Evolutionary conservation across 1,140 invertebrate genomes (phyloP).

Genomic region (Pseudomyrmex gracilis): DNA sequence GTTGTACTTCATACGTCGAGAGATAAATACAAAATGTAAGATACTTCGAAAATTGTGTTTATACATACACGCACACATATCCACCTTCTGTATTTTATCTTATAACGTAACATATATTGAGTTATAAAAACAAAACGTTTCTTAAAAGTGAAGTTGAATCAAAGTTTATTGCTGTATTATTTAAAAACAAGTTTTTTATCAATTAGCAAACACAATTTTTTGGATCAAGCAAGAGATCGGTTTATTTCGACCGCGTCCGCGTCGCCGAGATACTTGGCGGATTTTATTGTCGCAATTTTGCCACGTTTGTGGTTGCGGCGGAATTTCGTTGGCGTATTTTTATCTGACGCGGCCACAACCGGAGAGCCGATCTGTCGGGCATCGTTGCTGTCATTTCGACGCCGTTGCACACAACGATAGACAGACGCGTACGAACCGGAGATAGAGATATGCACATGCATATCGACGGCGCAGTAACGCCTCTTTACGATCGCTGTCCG

Average conservation of each 20-base stretch:
- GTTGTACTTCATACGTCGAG: no score
- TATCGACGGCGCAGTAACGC: slow-evolving; percentile 57
- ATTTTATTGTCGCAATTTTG: slow-evolving; percentile 59
- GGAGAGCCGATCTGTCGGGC: slow-evolving; percentile 59
- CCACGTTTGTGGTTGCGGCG: slow-evolving; percentile 16
- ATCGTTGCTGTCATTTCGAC: slow-evolving; percentile 63
- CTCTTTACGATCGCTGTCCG: slow-evolving; percentile 47
- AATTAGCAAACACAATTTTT: background rate
- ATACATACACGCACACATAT: no score
- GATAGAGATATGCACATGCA: slow-evolving; percentile 49
- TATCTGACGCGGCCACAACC: slow-evolving; percentile 63
- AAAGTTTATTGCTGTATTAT: no score
- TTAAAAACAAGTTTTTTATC: no score
- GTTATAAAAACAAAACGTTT: no score
- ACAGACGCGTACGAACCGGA: slow-evolving; percentile 26
- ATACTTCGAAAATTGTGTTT: no score
- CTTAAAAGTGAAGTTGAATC: no score
- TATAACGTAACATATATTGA: no score
- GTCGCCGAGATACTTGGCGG: background rate
- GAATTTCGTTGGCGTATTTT: slow-evolving; percentile 75
- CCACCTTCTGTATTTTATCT: no score
- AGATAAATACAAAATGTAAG: no score
- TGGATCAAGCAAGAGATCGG: slow-evolving; percentile 3
- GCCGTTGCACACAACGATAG: slow-evolving; percentile 47
- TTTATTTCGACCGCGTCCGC: background rate